phyloP scores from a whole-genome alignment of 2,797 vertebrate species.

The Myiothlypis chrysogaster region DNA sequence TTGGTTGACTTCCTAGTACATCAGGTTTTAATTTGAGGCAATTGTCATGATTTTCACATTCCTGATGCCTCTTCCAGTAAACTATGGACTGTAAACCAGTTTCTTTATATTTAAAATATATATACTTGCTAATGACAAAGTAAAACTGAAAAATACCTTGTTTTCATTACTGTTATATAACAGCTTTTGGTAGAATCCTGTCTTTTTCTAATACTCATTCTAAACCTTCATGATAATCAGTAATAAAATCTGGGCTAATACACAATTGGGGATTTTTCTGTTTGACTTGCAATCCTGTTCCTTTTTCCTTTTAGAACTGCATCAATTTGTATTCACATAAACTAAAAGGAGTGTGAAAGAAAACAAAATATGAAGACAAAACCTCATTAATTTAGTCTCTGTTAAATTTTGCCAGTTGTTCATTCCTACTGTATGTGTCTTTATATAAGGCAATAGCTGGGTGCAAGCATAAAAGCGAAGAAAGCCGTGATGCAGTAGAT shows the following conservation, averaged over 20 bases:
- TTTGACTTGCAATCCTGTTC: neutral
- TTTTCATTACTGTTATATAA: neutral
- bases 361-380: neutral
- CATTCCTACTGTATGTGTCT: neutral
- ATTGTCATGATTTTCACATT: slow-evolving; percentile 11
- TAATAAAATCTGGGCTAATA: neutral
- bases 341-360: neutral
- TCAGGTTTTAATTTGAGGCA: neutral
- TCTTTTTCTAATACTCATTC: neutral
- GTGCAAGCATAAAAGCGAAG: neutral
- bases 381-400: neutral
- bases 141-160: neutral
- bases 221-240: neutral
- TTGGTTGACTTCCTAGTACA: neutral
- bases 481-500: neutral
- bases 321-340: neutral
- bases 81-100: neutral
- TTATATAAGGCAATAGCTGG: neutral
- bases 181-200: neutral
- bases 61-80: neutral
- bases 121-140: neutral
- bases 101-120: neutral
- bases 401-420: neutral
- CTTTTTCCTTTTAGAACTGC: neutral
- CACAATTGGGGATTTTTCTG: neutral